A percentile compares a stretch with the other conserved stretches of the same genome.
These are phyloP conservation scores for Xiphophorus birchmanni DNA, from an alignment of 2,797 vertebrate species.

Conservation along the genomic window DNA sequence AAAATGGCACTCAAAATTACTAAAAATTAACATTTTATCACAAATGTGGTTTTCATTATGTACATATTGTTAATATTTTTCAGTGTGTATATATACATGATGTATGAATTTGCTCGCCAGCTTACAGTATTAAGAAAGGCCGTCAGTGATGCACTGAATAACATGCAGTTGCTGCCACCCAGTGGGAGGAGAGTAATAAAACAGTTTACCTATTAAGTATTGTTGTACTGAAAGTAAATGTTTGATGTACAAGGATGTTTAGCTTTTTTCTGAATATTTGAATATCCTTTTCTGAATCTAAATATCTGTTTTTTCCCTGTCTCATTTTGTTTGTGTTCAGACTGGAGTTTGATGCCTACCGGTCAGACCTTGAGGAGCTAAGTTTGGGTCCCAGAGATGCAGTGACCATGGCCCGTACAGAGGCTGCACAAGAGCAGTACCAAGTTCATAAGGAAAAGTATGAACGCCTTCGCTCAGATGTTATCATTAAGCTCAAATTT, in stretches of 20 bases:
- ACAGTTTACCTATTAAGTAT: background rate
- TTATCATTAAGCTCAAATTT: slow-evolving; percentile 96
- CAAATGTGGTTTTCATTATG: background rate
- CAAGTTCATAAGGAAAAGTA: slow-evolving; percentile 94
- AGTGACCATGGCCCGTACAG: slow-evolving; percentile 87
- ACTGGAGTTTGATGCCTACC: slow-evolving; percentile 95
- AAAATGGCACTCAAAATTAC: background rate
- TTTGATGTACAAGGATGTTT: background rate
- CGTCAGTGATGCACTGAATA: background rate
- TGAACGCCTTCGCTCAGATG: slow-evolving; percentile 91
- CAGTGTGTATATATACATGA: too few relatives aligned
- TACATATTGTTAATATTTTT: background rate
- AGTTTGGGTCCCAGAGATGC: slow-evolving; percentile 91
- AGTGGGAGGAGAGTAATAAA: background rate
- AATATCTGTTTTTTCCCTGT: background rate
- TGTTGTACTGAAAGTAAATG: background rate
- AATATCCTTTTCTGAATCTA: background rate
- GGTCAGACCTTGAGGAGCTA: slow-evolving; percentile 95
- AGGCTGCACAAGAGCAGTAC: slow-evolving; percentile 91
- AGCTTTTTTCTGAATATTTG: background rate
- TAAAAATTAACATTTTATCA: background rate
- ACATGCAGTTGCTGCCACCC: background rate
- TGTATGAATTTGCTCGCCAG: background rate
- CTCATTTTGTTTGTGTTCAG: slow-evolving; percentile 63
- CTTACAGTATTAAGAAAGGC: background rate